These are phyloP conservation scores for Isaurus tuberculatus DNA, from an alignment of 92 coral and sea anemone genomes.

Conservation along the genomic window DNA sequence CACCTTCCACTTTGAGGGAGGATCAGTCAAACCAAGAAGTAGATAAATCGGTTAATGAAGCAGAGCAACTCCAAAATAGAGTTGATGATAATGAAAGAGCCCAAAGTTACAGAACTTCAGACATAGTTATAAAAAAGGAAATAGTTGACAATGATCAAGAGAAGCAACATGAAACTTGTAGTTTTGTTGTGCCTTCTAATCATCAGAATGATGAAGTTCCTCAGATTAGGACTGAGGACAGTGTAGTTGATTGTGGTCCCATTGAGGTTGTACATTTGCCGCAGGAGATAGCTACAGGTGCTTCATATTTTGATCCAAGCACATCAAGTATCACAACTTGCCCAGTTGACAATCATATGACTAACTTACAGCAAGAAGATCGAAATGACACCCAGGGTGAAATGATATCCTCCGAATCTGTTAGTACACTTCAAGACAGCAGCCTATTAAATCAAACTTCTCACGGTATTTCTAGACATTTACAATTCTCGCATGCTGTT, in stretches of 20 bases:
- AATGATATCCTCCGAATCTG: background rate
- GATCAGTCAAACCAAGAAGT: conserved; percentile 9
- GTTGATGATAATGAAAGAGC: background rate
- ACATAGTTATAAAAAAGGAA: conserved; percentile 21
- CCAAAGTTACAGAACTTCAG: background rate
- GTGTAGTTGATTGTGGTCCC: conserved; percentile 17
- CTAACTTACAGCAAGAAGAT: conserved; percentile 21
- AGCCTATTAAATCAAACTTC: conserved; percentile 6
- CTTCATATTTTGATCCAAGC: conserved; percentile 39
- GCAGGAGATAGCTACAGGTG: conserved; percentile 40
- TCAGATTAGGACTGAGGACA: background rate
- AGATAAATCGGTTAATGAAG: background rate
- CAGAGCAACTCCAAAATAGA: no score
- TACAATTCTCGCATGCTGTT: conserved; percentile 29
- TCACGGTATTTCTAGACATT: conserved; percentile 33
- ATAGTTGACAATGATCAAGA: conserved; percentile 31
- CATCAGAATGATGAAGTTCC: background rate
- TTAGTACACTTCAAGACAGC: background rate
- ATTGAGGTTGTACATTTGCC: conserved; percentile 41
- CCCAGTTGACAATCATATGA: conserved; percentile 13
- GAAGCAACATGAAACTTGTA: background rate
- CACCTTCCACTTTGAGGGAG: background rate
- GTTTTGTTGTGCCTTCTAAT: background rate
- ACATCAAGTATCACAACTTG: conserved; percentile 38
- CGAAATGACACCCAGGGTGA: background rate